A percentile compares a stretch with the other conserved stretches of the same genome.
These are phyloP conservation scores for Plagodis pulveraria DNA, from an alignment of 2,888 invertebrate species.

Conservation along the genomic window DNA sequence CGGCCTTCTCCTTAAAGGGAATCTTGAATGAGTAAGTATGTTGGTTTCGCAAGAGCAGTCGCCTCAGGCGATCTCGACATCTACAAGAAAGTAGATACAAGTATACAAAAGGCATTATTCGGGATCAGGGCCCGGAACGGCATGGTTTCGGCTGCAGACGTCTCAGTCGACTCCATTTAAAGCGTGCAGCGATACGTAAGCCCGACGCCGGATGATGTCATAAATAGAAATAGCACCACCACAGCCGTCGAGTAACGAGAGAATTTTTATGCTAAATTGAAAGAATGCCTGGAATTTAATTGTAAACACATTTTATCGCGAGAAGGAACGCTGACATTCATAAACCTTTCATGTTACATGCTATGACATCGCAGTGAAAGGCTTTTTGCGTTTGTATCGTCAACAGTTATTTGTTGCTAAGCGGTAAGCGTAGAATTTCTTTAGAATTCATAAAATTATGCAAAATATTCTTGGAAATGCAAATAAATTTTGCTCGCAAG, in stretches of 20 bases:
- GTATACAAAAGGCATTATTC: constrained; percentile 78
- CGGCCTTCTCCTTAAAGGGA: constrained; percentile 76
- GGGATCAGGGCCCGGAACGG: constrained; percentile 81
- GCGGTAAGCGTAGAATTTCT: constrained; percentile 21
- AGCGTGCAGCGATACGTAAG: constrained; percentile 85
- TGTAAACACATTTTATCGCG: constrained; percentile 50
- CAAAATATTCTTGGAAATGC: constrained; percentile 24
- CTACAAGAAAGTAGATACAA: constrained; percentile 63
- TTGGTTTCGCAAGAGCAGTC: constrained; percentile 72
- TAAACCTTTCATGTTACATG: constrained; percentile 9
- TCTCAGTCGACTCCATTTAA: constrained; percentile 84
- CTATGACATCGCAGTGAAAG: constrained; percentile 8
- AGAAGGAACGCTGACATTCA: constrained; percentile 9
- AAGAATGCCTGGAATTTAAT: constrained; percentile 54
- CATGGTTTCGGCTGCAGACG: constrained; percentile 81
- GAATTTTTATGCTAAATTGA: constrained; percentile 73
- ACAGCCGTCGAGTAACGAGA: constrained; percentile 63
- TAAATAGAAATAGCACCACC: constrained; percentile 84
- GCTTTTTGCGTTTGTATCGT: constrained; percentile 1
- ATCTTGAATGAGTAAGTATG: constrained; percentile 79
- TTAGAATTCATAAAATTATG: constrained; percentile 20
- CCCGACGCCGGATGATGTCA: constrained; percentile 85
- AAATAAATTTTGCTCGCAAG: constrained; percentile 1
- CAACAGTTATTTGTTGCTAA: constrained; percentile 18
- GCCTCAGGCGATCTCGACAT: constrained; percentile 60